Conservation (phyloP, 2,888 invertebrate genomes). For the Lepetodrilus schrolli region DNA sequence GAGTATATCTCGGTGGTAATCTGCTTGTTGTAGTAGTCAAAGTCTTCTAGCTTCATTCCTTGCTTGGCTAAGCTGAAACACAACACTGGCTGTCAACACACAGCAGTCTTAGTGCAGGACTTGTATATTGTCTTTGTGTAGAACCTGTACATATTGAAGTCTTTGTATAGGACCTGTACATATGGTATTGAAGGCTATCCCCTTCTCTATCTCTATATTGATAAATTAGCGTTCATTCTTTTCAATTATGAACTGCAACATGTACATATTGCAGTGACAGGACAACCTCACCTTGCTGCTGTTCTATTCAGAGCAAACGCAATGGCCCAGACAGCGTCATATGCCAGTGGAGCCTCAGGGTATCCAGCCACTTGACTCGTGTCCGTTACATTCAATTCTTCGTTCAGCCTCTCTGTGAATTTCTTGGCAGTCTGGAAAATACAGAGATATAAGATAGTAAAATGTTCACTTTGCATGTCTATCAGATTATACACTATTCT, state of each 20-base stretch:
- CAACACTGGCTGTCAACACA: too few species aligned
- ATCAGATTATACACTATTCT: too few species aligned
- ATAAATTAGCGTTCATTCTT: too few species aligned
- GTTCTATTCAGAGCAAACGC: constrained; percentile 98
- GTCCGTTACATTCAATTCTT: constrained; percentile 88
- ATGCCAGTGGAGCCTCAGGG: constrained; percentile 96
- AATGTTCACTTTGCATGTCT: too few species aligned
- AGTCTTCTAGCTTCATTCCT: constrained; percentile 91
- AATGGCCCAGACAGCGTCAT: constrained; percentile 99
- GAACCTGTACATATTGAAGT: too few species aligned
- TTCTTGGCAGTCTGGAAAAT: constrained; percentile 84
- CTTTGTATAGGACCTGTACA: too few species aligned
- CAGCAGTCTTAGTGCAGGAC: too few species aligned
- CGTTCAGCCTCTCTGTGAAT: constrained; percentile 89
- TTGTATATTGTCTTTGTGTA: too few species aligned
- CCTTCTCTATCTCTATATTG: too few species aligned
- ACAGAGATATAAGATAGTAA: too few species aligned
- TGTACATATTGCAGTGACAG: background rate
- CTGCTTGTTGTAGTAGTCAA: constrained; percentile 95
- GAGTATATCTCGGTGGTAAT: constrained; percentile 96
- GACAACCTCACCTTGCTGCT: constrained; percentile 54
- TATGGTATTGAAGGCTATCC: too few species aligned
- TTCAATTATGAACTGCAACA: too few species aligned
- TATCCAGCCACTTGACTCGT: constrained; percentile 85
- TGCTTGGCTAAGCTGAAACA: constrained; percentile 85